These are phyloP conservation scores for Poeciliopsis paucimaculata DNA, from an alignment of 2,797 vertebrate species.

Conservation along the genomic window DNA sequence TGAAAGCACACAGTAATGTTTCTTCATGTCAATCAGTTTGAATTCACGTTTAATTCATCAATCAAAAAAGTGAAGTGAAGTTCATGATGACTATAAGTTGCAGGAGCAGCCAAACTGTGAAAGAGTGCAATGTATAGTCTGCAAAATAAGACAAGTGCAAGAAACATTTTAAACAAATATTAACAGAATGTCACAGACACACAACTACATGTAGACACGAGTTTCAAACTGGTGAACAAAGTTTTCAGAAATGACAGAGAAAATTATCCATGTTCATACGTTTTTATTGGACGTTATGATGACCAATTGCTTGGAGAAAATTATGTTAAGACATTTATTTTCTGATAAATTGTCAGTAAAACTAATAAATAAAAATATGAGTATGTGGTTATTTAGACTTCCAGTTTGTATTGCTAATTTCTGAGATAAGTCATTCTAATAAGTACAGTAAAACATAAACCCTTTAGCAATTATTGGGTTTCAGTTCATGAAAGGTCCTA, in stretches of 20 bases:
- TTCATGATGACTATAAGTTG: neutral
- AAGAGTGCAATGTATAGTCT: neutral
- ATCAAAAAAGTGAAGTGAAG: neutral
- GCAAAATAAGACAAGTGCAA: neutral
- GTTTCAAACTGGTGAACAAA: neutral
- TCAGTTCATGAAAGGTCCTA: neutral
- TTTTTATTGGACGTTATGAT: neutral
- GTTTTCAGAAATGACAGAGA: neutral
- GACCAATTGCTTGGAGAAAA: neutral
- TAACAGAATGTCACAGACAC: neutral
- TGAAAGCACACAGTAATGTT: too few species aligned
- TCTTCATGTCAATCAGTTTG: neutral
- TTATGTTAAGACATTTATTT: neutral
- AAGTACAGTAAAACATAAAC: neutral
- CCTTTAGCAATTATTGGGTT: neutral
- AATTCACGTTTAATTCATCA: neutral
- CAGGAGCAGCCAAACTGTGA: neutral
- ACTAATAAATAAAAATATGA: neutral
- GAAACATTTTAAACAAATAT: neutral
- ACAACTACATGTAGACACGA: neutral
- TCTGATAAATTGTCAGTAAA: neutral
- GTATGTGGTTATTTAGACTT: neutral
- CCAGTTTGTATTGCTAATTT: neutral
- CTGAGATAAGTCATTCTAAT: neutral
- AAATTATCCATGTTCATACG: neutral